Evolutionary conservation across 2,797 vertebrate genomes (phyloP).

Genomic region (Valencia hispanica): DNA sequence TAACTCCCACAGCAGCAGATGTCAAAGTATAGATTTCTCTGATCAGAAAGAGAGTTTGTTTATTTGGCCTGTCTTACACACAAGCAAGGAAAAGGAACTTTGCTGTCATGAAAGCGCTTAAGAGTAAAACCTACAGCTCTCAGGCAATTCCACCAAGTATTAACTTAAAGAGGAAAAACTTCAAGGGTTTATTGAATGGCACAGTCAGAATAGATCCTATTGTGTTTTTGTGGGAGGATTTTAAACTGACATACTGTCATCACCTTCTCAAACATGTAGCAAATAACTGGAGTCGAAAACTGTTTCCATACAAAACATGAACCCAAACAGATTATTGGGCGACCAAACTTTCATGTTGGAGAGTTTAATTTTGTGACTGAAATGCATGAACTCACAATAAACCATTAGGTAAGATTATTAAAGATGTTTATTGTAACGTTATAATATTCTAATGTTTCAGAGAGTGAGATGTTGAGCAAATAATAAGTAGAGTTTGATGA

Average conservation of each 20-base stretch:
- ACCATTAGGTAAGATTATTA: neutral
- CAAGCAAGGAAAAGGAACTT: neutral
- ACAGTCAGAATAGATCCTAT: neutral
- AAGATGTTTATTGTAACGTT: neutral
- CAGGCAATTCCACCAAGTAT: conserved; percentile 15
- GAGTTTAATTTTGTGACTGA: neutral
- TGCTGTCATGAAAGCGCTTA: conserved; percentile 5
- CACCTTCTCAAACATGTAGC: neutral
- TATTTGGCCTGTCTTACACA: neutral
- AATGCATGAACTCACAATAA: neutral
- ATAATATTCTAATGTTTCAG: neutral
- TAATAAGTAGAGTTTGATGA: no score
- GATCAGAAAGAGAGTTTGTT: neutral
- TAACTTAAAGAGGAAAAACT: neutral
- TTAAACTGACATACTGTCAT: neutral
- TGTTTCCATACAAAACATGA: neutral
- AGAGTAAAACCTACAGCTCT: conserved; percentile 11
- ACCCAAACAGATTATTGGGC: neutral
- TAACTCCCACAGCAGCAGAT: neutral
- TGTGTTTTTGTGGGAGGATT: conserved; percentile 3
- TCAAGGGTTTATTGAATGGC: neutral
- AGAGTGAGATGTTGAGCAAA: neutral
- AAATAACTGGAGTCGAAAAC: neutral
- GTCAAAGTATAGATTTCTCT: neutral
- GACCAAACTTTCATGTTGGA: neutral